Evolutionary conservation across 2,113 vertebrate genomes (phyloP).

Genomic region (Corythaeola cristata): DNA sequence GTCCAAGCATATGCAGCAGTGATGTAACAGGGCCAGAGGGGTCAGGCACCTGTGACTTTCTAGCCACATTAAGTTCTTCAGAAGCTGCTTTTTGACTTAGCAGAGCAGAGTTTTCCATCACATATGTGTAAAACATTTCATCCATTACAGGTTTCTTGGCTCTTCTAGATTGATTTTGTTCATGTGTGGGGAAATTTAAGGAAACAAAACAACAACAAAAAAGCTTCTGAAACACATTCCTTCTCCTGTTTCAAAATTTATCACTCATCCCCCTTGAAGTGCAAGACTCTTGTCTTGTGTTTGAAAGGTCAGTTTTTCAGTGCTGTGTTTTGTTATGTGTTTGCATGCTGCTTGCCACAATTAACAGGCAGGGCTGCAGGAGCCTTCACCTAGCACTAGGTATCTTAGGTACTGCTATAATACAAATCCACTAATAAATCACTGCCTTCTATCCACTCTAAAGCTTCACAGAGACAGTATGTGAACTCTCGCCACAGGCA

Average conservation of each 20-base stretch:
- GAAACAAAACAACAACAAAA: slow-evolving; percentile 62
- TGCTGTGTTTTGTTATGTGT: not conserved
- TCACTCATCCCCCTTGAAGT: not conserved
- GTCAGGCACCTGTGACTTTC: slow-evolving; percentile 80
- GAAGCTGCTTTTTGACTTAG: slow-evolving; percentile 82
- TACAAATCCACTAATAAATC: not conserved
- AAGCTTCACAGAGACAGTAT: not conserved
- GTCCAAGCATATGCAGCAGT: slow-evolving; percentile 73
- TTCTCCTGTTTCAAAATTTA: slow-evolving; percentile 44
- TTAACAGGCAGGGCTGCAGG: not conserved
- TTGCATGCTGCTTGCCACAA: not conserved
- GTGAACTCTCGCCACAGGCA: slow-evolving; percentile 13
- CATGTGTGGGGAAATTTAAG: slow-evolving; percentile 44
- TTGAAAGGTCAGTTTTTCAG: not conserved
- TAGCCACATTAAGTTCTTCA: slow-evolving; percentile 74
- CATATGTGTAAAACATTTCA: slow-evolving; percentile 82
- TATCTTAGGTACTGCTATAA: not conserved
- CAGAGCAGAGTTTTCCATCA: slow-evolving; percentile 78
- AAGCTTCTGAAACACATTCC: slow-evolving; percentile 58
- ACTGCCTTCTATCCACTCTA: not conserved
- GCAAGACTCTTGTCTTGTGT: not conserved
- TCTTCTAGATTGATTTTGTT: slow-evolving; percentile 23
- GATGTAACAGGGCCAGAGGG: slow-evolving; percentile 63
- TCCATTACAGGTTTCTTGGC: slow-evolving; percentile 75
- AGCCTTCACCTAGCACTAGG: not conserved